Evolutionary conservation across 2,797 vertebrate genomes (phyloP).

Genomic region (Sus cebifrons): DNA sequence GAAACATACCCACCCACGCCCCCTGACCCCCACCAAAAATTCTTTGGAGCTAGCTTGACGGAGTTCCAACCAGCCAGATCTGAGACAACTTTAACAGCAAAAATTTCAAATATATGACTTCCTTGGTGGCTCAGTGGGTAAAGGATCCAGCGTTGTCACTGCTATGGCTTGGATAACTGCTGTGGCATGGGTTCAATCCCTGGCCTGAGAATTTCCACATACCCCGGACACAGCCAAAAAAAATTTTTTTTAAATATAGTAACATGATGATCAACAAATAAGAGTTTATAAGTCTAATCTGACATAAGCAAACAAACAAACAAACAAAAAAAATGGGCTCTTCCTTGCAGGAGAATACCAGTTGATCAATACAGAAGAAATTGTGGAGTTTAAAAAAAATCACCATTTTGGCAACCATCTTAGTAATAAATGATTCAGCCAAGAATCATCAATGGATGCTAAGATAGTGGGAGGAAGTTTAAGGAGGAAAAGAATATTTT

Average conservation of each 20-base stretch:
- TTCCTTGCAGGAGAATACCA: conserved; percentile 41
- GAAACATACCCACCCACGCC: neutral
- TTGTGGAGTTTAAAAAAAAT: neutral
- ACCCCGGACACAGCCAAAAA: no score
- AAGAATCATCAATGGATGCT: conserved; percentile 46
- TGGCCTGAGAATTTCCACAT: no score
- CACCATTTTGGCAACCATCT: conserved; percentile 30
- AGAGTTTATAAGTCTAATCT: conserved; percentile 50
- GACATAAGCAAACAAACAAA: conserved; percentile 22
- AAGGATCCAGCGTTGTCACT: no score
- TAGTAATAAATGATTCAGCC: conserved; percentile 45
- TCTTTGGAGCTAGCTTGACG: neutral
- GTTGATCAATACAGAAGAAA: conserved; percentile 27
- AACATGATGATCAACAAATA: conserved; percentile 49
- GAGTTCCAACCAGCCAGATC: neutral
- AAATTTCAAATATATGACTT: conserved; percentile 7
- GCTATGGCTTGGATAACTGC: no score
- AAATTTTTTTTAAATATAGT: neutral
- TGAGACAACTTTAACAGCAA: conserved; percentile 40
- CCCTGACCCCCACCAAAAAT: neutral
- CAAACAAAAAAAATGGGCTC: neutral
- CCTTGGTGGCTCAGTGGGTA: no score
- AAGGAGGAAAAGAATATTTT: conserved; percentile 40
- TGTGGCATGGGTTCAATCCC: no score
- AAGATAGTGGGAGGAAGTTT: conserved; percentile 1